Base-by-base conservation (phyloP, 2,797 vertebrate species). In the Alca torda region DNA sequence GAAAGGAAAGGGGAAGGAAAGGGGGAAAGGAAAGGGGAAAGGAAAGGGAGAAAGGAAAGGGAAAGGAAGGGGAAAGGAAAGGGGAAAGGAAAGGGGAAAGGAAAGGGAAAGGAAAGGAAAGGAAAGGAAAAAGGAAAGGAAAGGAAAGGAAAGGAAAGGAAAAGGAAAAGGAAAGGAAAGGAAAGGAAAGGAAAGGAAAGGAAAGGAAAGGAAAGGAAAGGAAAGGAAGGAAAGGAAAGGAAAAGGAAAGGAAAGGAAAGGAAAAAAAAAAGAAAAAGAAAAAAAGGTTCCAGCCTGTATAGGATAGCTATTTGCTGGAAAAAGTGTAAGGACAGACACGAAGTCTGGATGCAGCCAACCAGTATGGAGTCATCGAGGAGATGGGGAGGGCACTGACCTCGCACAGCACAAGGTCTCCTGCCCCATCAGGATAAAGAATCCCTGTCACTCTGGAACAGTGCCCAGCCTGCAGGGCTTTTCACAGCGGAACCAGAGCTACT, bases 381-480 rank as follows among this genome's bases (percentile, higher is more conserved):
- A 78, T 2, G 69, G 78, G 53, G 68, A 85, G 43, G 35, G 26
- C 61, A 91, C 72, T 53, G 89, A 87, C 73, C 72, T 83, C 24
- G 73, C 9, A 41, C 61, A 89, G 95, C 76, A 73, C 56, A 93
- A 91, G 54, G 75, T 51, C 67, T 79, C 56, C 80, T n/a, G 78
- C 73, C 61, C 87, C 91, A 79, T 6, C 61, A 81, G 68, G 60
- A 75, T 89, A 51, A 74, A 89, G 76, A 92, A 82, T 87, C 67
- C 68, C 77, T 65, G 51, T 60, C 59, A 37, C 75, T 41, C 70
- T 95, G 94, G 79, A 95, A 57, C 19, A 23, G 67, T 26, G 82
- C 90, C 91, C 87, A 83, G 90, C 79, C 90, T 92, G 90, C 90
- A 81, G 91, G 89, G 93, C 73, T 89, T 91, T 92, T 73, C 89